These are phyloP conservation scores for Ectemnius cavifrons DNA, from an alignment of 2,888 invertebrate species.

Conservation along the genomic window DNA sequence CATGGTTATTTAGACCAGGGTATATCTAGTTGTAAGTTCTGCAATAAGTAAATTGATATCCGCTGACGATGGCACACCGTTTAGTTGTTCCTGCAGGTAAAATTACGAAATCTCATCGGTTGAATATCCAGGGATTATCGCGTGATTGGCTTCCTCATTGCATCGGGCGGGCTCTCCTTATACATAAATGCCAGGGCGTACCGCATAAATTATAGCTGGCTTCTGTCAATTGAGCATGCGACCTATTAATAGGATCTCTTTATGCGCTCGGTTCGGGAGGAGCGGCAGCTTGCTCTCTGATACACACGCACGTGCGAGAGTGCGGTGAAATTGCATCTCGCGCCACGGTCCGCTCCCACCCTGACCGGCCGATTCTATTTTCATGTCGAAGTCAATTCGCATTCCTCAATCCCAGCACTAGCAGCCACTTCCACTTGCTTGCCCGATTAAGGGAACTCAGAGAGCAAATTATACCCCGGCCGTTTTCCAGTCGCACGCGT, in stretches of 20 bases:
- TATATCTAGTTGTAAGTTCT: background rate
- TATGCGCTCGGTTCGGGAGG: constrained; percentile 37
- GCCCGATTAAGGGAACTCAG: constrained; percentile 5
- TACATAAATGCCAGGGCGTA: constrained; percentile 53
- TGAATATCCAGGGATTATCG: constrained; percentile 36
- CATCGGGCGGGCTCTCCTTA: constrained; percentile 44
- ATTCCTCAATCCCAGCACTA: background rate
- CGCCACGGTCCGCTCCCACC: constrained; percentile 31
- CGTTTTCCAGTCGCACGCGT: constrained; percentile 16
- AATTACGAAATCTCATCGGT: constrained; percentile 18
- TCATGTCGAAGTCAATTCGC: constrained; percentile 16
- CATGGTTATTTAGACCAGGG: too few relatives aligned
- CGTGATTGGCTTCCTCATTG: constrained; percentile 52
- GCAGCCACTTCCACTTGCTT: constrained; percentile 4
- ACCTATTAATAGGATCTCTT: constrained; percentile 57
- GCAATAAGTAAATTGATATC: constrained; percentile 11
- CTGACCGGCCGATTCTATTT: constrained; percentile 23
- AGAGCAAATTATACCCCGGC: constrained; percentile 10
- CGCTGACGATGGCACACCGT: background rate
- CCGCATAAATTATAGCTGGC: constrained; percentile 48
- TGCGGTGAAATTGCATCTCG: constrained; percentile 44
- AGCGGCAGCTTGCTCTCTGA: constrained; percentile 22
- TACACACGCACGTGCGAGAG: constrained; percentile 49
- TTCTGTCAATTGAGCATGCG: constrained; percentile 49
- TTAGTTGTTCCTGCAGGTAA: constrained; percentile 1